These are phyloP conservation scores for Pseudoatta argentina DNA, from an alignment of 1,140 invertebrate species.

Conservation along the genomic window DNA sequence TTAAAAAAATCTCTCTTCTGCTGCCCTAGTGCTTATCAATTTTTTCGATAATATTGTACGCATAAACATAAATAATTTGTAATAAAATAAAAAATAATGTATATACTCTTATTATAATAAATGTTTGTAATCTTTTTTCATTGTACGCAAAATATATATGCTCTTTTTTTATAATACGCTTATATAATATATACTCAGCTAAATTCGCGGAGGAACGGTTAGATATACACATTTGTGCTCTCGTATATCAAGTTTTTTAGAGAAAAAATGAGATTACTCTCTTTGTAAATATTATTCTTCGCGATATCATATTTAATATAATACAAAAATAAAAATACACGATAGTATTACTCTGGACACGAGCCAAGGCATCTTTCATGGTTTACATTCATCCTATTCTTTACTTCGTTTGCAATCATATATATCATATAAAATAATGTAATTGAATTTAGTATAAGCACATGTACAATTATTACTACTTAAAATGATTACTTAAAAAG, in stretches of 20 bases:
- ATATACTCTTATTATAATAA: conserved; percentile 12
- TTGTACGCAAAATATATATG: conserved; percentile 58
- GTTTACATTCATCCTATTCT: not conserved
- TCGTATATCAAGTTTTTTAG: conserved; percentile 5
- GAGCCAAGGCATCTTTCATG: conserved; percentile 20
- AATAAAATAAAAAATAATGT: conserved; percentile 21
- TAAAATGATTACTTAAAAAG: conserved; percentile 6
- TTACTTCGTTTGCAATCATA: not conserved
- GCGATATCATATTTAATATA: not conserved
- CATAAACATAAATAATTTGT: conserved; percentile 1
- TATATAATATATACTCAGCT: conserved; percentile 27
- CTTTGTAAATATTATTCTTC: conserved; percentile 30
- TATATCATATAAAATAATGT: conserved; percentile 11
- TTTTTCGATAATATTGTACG: not conserved
- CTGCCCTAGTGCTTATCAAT: conserved; percentile 48
- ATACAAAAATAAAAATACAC: conserved; percentile 68
- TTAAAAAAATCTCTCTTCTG: conserved; percentile 30
- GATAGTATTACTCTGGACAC: conserved; percentile 35
- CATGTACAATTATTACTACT: not conserved
- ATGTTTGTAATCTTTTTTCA: conserved; percentile 17
- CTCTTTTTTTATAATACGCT: conserved; percentile 12
- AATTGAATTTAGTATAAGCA: not conserved
- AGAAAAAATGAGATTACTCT: not conserved
- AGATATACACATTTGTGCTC: conserved; percentile 38
- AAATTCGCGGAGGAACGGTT: conserved; percentile 43